Base-by-base conservation (phyloP, 2,888 invertebrate genomes). In the Belgica antarctica region DNA sequence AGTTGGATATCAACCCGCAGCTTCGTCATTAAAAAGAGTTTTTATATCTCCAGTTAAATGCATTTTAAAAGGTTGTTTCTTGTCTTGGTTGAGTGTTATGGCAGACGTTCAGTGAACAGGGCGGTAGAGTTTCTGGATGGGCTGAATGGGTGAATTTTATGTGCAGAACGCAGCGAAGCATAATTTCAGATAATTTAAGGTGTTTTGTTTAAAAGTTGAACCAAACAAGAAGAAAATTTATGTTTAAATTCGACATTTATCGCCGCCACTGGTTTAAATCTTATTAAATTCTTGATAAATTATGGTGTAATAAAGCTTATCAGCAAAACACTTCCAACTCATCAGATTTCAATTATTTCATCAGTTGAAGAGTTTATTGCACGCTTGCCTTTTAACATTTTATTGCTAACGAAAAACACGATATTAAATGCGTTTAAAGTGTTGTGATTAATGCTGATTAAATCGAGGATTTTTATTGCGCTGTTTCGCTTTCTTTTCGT, bases 271-370 rank as follows among this genome's bases (percentile, higher is more conserved):
- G 10, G 34, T 34, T 7, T 8, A n/a, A n/a, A n/a, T 52, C 52
- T 47, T 47, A 47, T 47, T 17, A 57, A 17, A 22, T 12, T 24
- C 22, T 27, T 4, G 1, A 27, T 59, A 25, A 59, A 59, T 59
- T 59, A 59, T 19, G 3, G 25, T 27, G 59, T 15, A 59, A 59
- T 59, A 59, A 59, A 59, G 27, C 27, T 59, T 59, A 59, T 59
- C 59, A 59, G 59, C 7, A 17, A 57, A 57, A 57, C 57, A 57
- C 57, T 57, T 57, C 17, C 15, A 19, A 19, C 59, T 52, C 59
- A 59, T 59, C 59, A 59, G 25, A 59, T 59, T 59, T 59, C 59
- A 59, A 59, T 59, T 59, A 59, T 59, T 59, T 12, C 52, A 52
- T 52, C 52, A 52, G 52, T 22, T 46, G 46, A 8, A 17, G 52